Evolutionary conservation across 2,797 vertebrate species (phyloP), one percentile per base, ranked within the genome.

Genomic region (Myripristis murdjan): DNA sequence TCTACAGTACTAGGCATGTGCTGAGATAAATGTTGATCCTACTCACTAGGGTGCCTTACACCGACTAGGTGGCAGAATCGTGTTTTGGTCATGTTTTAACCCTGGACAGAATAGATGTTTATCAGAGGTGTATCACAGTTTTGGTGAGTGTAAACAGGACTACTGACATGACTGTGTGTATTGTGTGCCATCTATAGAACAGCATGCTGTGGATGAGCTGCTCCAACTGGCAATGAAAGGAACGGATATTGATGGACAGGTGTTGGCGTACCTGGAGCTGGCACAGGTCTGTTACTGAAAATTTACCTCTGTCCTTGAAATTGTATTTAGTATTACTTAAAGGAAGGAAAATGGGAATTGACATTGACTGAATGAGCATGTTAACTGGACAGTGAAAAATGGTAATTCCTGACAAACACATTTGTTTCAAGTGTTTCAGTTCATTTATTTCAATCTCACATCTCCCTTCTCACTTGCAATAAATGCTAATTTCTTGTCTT

Each of bases 211-310:
- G 74, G 96, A 97, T 0, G 95, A 96, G 70, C 95, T 97, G 70
- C 92, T 97, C 26, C 93, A 91, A 24, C 79, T 91, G 78, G 90
- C 95, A 24, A 86, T 92, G 64, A 95, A 96, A 90, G 95, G 94
- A 55, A 89, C 91, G 31, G 97, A 97, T 85, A 94, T 97, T 10
- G 96, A 97, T 7, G 95, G 95, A 75, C 95, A 97, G 83, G 96
- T 97, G 68, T 88, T 97, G 87, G 90, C 94, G 75, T 97, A 97
- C 87, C 93, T 97, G 70, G 96, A 97, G 87, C 89, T 96, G 90
- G 95, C 96, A 26, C 97, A 97, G 96, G 97, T 97, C 75, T 46
- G 86, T 70, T 16, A 6, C 47, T 22, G 10, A 11, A 28, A 57
- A 39, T 37, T 15, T 20, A 4, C 28, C 11, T 66, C 0, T 28